A percentile compares a stretch with the other conserved stretches of the same genome.
phyloP scores from a whole-genome alignment of 2,113 vertebrate species.

The Micronisus gabar region DNA sequence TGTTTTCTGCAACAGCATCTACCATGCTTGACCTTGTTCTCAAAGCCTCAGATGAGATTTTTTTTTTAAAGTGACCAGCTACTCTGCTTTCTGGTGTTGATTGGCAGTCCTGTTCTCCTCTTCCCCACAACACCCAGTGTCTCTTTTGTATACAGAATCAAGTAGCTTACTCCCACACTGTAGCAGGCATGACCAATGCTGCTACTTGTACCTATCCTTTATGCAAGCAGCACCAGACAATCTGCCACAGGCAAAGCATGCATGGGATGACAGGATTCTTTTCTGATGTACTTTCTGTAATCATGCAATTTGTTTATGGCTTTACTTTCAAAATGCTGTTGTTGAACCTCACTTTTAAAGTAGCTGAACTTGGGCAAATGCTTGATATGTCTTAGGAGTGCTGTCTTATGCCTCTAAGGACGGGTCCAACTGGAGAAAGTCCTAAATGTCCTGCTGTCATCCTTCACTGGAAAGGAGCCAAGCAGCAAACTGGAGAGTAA shows the following conservation, averaged over 20 bases:
- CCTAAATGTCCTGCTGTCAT: neutral
- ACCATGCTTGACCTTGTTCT: neutral
- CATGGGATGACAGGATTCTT: neutral
- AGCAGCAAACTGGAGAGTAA: neutral
- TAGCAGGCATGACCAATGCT: neutral
- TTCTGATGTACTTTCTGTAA: neutral
- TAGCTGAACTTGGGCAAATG: neutral
- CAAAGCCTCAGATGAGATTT: neutral
- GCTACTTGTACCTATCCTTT: neutral
- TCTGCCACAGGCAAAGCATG: neutral
- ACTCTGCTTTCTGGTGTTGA: neutral
- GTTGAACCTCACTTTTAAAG: neutral
- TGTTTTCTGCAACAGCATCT: neutral
- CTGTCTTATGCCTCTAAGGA: neutral
- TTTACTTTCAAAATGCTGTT: neutral
- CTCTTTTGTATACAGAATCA: accelerated
- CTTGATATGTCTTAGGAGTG: neutral
- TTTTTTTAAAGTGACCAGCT: neutral
- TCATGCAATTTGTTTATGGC: neutral
- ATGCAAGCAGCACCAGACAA: neutral
- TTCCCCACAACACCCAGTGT: neutral
- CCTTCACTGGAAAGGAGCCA: neutral
- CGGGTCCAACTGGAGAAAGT: neutral
- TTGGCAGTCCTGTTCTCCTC: neutral
- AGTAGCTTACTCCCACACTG: neutral